These are phyloP conservation scores for Phengaris arion DNA, from an alignment of 2,888 invertebrate genomes.

Conservation along the genomic window DNA sequence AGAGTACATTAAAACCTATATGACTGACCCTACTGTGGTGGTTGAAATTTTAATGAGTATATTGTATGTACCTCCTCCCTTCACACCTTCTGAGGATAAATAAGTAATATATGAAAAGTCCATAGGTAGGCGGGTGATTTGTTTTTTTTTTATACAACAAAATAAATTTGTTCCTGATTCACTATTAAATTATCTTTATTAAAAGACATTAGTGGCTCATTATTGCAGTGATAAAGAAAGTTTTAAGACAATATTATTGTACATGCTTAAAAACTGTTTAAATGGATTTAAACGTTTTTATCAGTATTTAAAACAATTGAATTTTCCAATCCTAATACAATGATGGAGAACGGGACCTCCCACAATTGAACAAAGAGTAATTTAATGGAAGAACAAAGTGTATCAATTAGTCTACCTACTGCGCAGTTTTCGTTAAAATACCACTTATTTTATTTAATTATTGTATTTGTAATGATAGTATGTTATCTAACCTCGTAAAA, in stretches of 20 bases:
- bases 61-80: constrained; percentile 15
- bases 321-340: constrained; percentile 3
- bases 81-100: not conserved
- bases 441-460: not conserved
- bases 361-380: constrained; percentile 24
- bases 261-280: too few relatives aligned
- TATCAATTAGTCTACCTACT: constrained; percentile 29
- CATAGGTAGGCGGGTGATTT: not conserved
- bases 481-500: too few relatives aligned
- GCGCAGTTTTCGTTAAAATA: constrained; percentile 12
- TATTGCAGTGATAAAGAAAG: not conserved
- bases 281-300: not conserved
- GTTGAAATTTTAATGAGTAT: constrained; percentile 19
- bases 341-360: not conserved
- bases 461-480: too few relatives aligned
- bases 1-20: constrained; percentile 34
- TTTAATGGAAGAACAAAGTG: constrained; percentile 26
- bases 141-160: not conserved
- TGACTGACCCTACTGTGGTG: constrained; percentile 20
- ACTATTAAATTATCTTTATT: not conserved
- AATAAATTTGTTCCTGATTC: not conserved
- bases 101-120: not conserved
- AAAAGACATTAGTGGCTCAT: too few relatives aligned
- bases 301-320: not conserved
- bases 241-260: too few relatives aligned